Evolutionary conservation across 2,797 vertebrate genomes (phyloP).

Genomic region (Sciaenops ocellatus): DNA sequence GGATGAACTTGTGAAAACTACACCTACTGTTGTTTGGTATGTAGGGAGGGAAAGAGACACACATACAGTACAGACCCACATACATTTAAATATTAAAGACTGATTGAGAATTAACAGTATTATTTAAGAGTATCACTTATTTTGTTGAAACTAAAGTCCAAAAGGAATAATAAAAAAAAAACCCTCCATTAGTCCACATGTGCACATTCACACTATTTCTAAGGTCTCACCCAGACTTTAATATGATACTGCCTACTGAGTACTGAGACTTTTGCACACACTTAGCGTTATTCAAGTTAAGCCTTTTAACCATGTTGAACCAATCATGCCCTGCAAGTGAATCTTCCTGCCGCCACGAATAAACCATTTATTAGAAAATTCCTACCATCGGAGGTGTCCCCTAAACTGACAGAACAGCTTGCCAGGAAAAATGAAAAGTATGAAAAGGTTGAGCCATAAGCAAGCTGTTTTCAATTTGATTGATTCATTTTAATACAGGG

Average conservation of each 20-base stretch:
- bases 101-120: not conserved
- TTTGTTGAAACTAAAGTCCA: not conserved
- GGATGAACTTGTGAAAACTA: slow-evolving; percentile 57
- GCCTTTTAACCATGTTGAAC: slow-evolving; percentile 24
- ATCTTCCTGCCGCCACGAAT: slow-evolving; percentile 12
- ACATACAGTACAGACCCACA: not conserved
- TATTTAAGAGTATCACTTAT: slow-evolving; percentile 12
- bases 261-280: slow-evolving; percentile 17
- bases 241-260: slow-evolving; percentile 1
- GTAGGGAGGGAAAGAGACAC: slow-evolving; percentile 20
- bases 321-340: slow-evolving; percentile 35
- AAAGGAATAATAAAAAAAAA: slow-evolving; percentile 3
- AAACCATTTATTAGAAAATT: slow-evolving; percentile 21
- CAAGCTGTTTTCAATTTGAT: not conserved
- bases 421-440: slow-evolving; percentile 13
- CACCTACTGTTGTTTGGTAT: slow-evolving; percentile 47
- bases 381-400: slow-evolving; percentile 6
- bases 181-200: not conserved
- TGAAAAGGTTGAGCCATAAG: slow-evolving; percentile 3
- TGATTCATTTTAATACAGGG: not conserved
- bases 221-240: slow-evolving; percentile 22
- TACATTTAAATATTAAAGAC: not conserved
- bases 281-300: slow-evolving; percentile 22
- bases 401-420: slow-evolving; percentile 11
- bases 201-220: not conserved